Base-by-base conservation (phyloP, 2,888 invertebrate species). In the Drosophila buzzatii region DNA sequence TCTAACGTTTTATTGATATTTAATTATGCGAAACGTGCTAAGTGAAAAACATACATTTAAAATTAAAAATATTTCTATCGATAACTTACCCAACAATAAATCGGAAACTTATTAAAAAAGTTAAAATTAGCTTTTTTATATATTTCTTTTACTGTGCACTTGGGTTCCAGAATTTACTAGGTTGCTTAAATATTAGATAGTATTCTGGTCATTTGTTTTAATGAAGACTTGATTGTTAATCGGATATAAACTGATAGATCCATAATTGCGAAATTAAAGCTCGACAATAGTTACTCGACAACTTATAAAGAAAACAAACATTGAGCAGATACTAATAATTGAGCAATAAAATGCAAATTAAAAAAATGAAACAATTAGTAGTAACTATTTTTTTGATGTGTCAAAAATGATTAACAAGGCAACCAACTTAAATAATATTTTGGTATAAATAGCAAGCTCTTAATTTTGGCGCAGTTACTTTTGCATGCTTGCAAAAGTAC, bases 381-480 rank as follows among this genome's bases (percentile, higher is more conserved):
- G 8, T 14, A 14, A 0, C 3, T 45, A n/a, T 45, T 16, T 23
- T 23, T 10, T 27, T 6, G 6, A 7, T 8, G 8, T 45, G 1
- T 0, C 3, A 47, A 27, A 31, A 27, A 9, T 47, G 1, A 8
- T 1, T 3, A 45, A 20, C 20, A 23, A n/a, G 1, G 10, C 2
- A 31, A n/a, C 2, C 5, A 47, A 5, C 2, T 31, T 10, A 27
- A 47, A 47, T 47, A 27, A 27, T 47, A 14, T 49, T 31, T 49
- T 31, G 4, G 27, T n/a, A 8, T 31, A 5, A n/a, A 31, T 10
- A 31, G 27, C 16, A 49, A 31, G 47, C 47, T 49, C 1, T n/a
- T 16, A 14, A 16, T 37, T 37, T 39, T 53, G 53, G 35, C 53
- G 20, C 53, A 53, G 53, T 53, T 53, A 39, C 53, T 53, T 39